Conservation (phyloP, 2,888 invertebrate species). For the Noctuana brunneofusca region DNA sequence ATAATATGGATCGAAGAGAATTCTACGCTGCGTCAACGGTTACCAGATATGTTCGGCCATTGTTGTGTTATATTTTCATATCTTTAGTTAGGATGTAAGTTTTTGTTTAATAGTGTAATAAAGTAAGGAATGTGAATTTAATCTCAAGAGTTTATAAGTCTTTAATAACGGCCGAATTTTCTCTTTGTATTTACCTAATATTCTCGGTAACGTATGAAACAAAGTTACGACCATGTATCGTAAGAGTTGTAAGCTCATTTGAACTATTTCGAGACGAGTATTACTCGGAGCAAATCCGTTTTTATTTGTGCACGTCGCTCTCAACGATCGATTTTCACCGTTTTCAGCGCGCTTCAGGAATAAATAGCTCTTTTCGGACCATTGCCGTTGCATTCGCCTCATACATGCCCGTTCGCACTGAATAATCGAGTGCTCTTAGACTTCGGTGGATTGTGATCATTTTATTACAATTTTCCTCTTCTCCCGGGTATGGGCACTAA, state of each 20-base stretch:
- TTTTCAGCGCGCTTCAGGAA: slow-evolving; percentile 49
- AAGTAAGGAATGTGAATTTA: neutral
- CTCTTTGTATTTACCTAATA: too few relatives aligned
- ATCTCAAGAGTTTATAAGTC: too few relatives aligned
- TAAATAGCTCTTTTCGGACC: slow-evolving; percentile 63
- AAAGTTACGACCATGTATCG: too few relatives aligned
- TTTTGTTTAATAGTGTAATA: too few relatives aligned
- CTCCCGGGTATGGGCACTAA: slow-evolving; percentile 25
- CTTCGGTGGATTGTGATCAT: slow-evolving; percentile 45
- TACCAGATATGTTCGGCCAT: neutral
- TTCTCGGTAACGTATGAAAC: too few relatives aligned
- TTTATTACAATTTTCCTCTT: slow-evolving; percentile 45
- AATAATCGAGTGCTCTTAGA: slow-evolving; percentile 61
- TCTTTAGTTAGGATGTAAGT: too few relatives aligned
- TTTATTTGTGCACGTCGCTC: slow-evolving; percentile 35
- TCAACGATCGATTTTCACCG: slow-evolving; percentile 56
- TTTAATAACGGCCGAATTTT: too few relatives aligned
- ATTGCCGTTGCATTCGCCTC: slow-evolving; percentile 52
- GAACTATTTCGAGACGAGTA: neutral
- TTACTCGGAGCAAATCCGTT: slow-evolving; percentile 1
- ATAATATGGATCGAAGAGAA: neutral
- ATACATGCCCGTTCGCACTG: slow-evolving; percentile 52
- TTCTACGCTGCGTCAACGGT: neutral
- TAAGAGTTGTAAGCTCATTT: too few relatives aligned
- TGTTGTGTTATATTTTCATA: too few relatives aligned